These are phyloP conservation scores for Oscheius sp. DNA, from an alignment of 2,888 invertebrate species.

Conservation along the genomic window DNA sequence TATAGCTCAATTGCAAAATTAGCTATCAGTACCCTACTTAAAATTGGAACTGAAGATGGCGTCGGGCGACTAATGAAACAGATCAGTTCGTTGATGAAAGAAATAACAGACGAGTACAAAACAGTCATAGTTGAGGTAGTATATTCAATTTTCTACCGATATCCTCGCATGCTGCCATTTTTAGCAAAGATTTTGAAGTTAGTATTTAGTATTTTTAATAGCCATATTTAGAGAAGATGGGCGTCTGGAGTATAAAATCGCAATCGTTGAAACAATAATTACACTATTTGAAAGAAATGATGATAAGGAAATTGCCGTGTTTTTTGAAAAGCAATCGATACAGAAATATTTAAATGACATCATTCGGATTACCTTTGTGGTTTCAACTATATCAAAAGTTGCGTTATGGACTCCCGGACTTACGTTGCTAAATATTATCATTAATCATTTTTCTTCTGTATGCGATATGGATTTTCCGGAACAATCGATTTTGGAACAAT, in stretches of 20 bases:
- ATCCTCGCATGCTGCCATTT: conserved; percentile 94
- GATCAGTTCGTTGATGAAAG: conserved; percentile 95
- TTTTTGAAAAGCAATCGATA: too few species aligned
- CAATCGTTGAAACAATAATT: conserved; percentile 97
- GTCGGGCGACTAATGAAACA: conserved; percentile 99
- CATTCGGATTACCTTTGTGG: too few species aligned
- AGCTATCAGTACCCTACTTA: conserved; percentile 95
- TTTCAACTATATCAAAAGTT: too few species aligned
- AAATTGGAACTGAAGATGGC: conserved; percentile 96
- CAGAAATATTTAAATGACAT: too few species aligned
- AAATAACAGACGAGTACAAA: conserved; percentile 99
- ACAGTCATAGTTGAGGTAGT: conserved; percentile 92
- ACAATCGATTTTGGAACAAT: not conserved
- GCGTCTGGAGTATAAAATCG: conserved; percentile 95
- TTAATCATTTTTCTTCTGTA: not conserved
- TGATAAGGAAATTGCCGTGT: conserved; percentile 91
- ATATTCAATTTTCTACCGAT: conserved; percentile 86
- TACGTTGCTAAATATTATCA: too few species aligned
- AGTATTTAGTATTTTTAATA: not conserved
- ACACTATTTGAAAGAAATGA: conserved; percentile 96
- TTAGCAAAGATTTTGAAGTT: conserved; percentile 89
- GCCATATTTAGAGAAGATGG: conserved; percentile 55
- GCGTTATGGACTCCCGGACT: too few species aligned
- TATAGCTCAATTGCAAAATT: conserved; percentile 92
- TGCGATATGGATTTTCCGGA: not conserved